Base-by-base conservation (phyloP, 2,113 vertebrate genomes). In the Aldabrachelys gigantea region DNA sequence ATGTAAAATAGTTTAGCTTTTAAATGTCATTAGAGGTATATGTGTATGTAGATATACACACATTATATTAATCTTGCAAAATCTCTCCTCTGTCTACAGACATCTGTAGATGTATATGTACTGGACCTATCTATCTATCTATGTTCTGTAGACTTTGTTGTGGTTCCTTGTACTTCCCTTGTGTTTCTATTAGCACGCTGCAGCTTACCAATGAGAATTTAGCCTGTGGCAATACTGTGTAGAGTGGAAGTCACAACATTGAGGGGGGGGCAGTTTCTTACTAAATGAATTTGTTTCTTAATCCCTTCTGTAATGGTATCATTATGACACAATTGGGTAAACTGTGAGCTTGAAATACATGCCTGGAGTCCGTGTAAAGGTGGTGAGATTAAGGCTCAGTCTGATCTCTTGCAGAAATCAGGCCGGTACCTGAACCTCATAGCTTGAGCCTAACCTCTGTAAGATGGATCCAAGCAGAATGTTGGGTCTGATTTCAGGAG, bases 141-240 rank as follows among this genome's bases (percentile, higher is more conserved):
- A 29, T 85, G n/a, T 93, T 94, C 91, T 49, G 3, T 65, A 86
- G 83, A 29, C 19, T 94, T 75, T 72, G 35, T 75, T 93, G 80
- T 93, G 14, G 83, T 86, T 93, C 90, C 38, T 81, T 90, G 5
- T 75, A 83, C 54, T 93, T 95, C 56, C 84, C 56, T 56, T 89
- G 59, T 84, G 87, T 47, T 94, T 21, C 78, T 84, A 12, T 87
- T 88, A 92, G 53, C 57, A 80, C 0, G 0, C 57, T 80, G 76
- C 80, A 82, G 21, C 21, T 91, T 92, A 91, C 85, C 59, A 91
- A 49, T 38, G 41, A 83, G 56, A 47, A 47, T 47, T 47, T 78
- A 25, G 75, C 44, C 80, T 80, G 21, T 0, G 0, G 85, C 62
- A 29, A 53, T 85, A 86, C 38, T 35, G 92, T 72, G 72, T 6